Percentiles rank a stretch among this genome's conserved stretches.
phyloP scores from a whole-genome alignment of 2,113 vertebrate species.

The Azemiops feae region DNA sequence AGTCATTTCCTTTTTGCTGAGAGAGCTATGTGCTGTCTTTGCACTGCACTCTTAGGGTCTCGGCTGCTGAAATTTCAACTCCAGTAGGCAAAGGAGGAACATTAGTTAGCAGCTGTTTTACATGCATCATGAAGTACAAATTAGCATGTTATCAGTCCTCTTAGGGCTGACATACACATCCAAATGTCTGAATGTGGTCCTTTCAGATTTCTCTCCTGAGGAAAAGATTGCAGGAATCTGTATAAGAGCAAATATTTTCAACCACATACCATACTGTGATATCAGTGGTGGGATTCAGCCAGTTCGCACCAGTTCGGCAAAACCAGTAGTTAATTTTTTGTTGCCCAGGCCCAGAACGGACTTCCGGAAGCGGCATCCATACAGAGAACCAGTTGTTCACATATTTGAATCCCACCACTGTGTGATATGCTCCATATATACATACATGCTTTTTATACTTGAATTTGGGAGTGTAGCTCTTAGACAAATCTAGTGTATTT shows the following conservation, averaged over 20 bases:
- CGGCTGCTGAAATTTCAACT: background rate
- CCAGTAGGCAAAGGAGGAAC: slow-evolving; percentile 1
- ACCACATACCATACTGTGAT: background rate
- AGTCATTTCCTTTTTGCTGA: slow-evolving; percentile 29
- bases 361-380: too few species aligned
- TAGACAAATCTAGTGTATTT: background rate
- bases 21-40: slow-evolving; percentile 30
- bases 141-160: background rate
- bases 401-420: too few species aligned
- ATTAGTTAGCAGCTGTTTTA: background rate
- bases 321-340: too few species aligned
- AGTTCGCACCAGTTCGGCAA: too few species aligned
- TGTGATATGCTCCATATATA: too few species aligned
- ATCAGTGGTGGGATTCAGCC: too few species aligned
- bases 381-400: too few species aligned
- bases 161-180: background rate
- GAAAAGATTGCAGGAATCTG: background rate
- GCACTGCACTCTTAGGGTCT: slow-evolving; percentile 8
- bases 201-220: background rate
- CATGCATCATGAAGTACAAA: too few species aligned
- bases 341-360: too few species aligned
- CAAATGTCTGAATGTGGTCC: background rate
- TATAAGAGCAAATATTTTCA: background rate
- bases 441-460: too few species aligned
- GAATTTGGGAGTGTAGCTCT: background rate